Percentiles rank a stretch among this genome's conserved stretches.
phyloP scores from a whole-genome alignment of 2,797 vertebrate genomes.

The Aplochiton taeniatus region DNA sequence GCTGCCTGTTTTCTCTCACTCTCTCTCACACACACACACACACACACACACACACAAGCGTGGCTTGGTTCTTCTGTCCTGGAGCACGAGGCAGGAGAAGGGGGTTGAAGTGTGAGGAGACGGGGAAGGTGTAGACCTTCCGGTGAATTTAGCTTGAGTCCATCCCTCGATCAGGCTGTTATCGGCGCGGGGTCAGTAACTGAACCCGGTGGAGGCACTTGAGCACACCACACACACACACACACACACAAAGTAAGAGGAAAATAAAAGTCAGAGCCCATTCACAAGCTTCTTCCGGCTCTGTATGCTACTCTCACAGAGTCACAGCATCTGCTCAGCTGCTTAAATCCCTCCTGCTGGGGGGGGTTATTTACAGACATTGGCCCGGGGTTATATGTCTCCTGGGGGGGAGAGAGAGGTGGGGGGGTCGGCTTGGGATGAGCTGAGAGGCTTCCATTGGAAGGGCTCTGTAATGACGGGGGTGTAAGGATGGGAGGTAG shows the following conservation, averaged over 20 bases:
- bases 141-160: slow-evolving; percentile 84
- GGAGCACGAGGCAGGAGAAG: slow-evolving; percentile 49
- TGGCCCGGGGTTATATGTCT: slow-evolving; percentile 10
- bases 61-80: slow-evolving; percentile 49
- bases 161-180: slow-evolving; percentile 83
- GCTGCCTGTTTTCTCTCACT: background rate
- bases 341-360: slow-evolving; percentile 64
- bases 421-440: background rate
- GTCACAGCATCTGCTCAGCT: slow-evolving; percentile 81
- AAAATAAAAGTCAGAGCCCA: background rate
- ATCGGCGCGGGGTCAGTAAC: slow-evolving; percentile 90
- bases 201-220: slow-evolving; percentile 64
- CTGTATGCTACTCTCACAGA: slow-evolving; percentile 81
- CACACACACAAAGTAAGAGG: slow-evolving; percentile 8
- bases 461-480: slow-evolving; percentile 23
- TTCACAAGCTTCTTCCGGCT: slow-evolving; percentile 50
- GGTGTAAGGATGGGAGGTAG: slow-evolving; percentile 44
- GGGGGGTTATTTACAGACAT: slow-evolving; percentile 10
- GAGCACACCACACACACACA: slow-evolving; percentile 33
- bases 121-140: slow-evolving; percentile 60
- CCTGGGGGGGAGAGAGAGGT: background rate
- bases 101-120: slow-evolving; percentile 16
- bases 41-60: slow-evolving; percentile 42
- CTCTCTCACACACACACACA: slow-evolving; percentile 15
- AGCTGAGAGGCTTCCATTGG: background rate